These are phyloP conservation scores for Crocallis elinguaria DNA, from an alignment of 2,888 invertebrate species.

Conservation along the genomic window DNA sequence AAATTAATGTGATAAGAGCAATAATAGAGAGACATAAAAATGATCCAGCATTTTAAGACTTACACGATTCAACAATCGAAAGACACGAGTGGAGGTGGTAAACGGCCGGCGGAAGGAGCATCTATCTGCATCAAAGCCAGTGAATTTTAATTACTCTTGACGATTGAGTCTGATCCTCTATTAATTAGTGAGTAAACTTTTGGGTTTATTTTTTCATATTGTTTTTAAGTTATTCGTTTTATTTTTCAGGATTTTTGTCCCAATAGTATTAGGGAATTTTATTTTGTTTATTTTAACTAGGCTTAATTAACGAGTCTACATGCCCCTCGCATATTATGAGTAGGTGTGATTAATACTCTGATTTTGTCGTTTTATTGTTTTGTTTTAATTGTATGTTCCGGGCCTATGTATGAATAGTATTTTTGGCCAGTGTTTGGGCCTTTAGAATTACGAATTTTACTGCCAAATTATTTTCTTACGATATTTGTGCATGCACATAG, in stretches of 20 bases:
- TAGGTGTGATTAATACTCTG: constrained; percentile 82
- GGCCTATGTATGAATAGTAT: constrained; percentile 83
- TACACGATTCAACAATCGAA: constrained; percentile 61
- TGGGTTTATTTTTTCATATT: constrained; percentile 83
- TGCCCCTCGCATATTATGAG: constrained; percentile 66
- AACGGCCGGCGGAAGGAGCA: constrained; percentile 40
- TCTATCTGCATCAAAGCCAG: constrained; percentile 54
- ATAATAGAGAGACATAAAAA: constrained; percentile 74
- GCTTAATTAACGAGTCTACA: constrained; percentile 73
- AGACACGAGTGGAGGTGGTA: constrained; percentile 54
- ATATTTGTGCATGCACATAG: constrained; percentile 84
- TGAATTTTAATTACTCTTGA: constrained; percentile 65
- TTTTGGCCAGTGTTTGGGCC: constrained; percentile 81
- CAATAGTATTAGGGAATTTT: constrained; percentile 85
- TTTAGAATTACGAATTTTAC: constrained; percentile 84
- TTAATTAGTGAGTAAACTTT: constrained; percentile 83
- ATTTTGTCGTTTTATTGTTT: constrained; percentile 81
- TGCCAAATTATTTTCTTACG: constrained; percentile 85
- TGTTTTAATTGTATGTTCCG: constrained; percentile 78
- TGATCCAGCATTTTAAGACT: constrained; percentile 66
- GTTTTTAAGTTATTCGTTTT: constrained; percentile 84
- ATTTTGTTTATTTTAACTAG: constrained; percentile 82
- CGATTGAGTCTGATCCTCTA: constrained; percentile 80
- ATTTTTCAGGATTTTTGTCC: constrained; percentile 80
- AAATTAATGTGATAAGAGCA: constrained; percentile 82